phyloP scores from a whole-genome alignment of 2,113 vertebrate genomes.

The Nesoenas mayeri region DNA sequence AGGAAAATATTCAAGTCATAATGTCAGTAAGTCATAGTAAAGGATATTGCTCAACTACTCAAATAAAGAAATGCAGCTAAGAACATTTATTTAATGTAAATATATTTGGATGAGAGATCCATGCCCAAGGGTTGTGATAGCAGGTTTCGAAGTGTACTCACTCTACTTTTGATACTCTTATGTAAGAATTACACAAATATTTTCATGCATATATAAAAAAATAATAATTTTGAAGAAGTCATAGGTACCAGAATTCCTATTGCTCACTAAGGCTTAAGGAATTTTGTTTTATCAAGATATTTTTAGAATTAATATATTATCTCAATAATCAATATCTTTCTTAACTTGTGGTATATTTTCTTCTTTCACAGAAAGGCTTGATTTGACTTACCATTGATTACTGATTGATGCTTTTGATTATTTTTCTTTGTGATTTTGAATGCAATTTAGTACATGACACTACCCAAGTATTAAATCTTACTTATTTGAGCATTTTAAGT shows the following conservation, averaged over 20 bases:
- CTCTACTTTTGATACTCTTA: background rate
- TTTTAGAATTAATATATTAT: background rate
- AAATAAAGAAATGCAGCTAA: background rate
- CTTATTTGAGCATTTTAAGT: background rate
- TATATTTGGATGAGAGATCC: background rate
- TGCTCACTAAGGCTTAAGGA: background rate
- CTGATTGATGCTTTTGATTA: background rate
- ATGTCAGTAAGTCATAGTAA: background rate
- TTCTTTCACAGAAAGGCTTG: background rate
- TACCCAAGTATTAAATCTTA: background rate
- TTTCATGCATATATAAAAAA: background rate
- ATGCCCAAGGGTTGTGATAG: background rate
- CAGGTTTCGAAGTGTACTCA: background rate
- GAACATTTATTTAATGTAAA: background rate
- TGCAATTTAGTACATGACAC: background rate
- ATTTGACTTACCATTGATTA: background rate
- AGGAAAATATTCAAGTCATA: background rate
- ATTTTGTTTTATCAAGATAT: background rate
- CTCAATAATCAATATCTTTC: background rate
- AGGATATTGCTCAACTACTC: background rate
- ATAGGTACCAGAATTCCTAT: background rate
- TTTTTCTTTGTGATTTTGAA: background rate
- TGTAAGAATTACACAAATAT: background rate
- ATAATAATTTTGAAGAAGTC: background rate
- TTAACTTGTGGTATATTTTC: background rate